Percentiles rank a stretch among this genome's conserved stretches.
These are phyloP conservation scores for Himalopsyche japonica DNA, from an alignment of 2,888 invertebrate species.

Conservation along the genomic window DNA sequence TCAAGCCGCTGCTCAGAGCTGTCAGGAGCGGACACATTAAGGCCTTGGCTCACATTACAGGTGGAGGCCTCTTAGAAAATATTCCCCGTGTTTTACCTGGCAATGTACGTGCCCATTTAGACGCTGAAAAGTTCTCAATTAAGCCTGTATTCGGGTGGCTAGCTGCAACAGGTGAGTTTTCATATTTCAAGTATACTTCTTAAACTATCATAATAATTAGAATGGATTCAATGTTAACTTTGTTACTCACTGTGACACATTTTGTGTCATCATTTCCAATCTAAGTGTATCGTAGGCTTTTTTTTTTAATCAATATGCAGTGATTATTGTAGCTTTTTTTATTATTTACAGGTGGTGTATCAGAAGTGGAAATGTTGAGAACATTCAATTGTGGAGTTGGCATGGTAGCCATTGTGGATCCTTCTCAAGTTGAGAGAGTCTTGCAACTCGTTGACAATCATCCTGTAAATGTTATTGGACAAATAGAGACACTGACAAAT, in stretches of 20 bases:
- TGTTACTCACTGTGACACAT: too few species aligned
- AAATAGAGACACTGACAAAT: conserved; percentile 46
- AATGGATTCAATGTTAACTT: too few species aligned
- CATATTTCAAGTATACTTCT: not conserved
- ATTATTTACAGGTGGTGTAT: conserved; percentile 65
- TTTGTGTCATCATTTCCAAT: too few species aligned
- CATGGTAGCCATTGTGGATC: conserved; percentile 75
- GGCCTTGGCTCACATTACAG: conserved; percentile 91
- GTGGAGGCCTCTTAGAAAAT: conserved; percentile 89
- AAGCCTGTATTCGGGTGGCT: conserved; percentile 89
- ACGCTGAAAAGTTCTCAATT: conserved; percentile 73
- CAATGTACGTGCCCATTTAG: conserved; percentile 66
- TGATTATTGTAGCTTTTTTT: not conserved
- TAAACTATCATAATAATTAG: not conserved
- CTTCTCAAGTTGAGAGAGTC: conserved; percentile 59
- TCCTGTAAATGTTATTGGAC: conserved; percentile 53
- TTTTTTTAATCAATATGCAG: not conserved
- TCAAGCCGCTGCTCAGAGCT: conserved; percentile 71
- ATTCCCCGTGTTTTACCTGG: conserved; percentile 81
- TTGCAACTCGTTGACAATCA: conserved; percentile 45
- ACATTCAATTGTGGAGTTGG: conserved; percentile 98
- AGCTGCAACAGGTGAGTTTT: conserved; percentile 64
- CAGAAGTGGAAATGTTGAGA: conserved; percentile 77
- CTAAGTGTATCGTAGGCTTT: too few species aligned
- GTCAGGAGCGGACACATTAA: conserved; percentile 75